Percentiles rank a stretch among this genome's conserved stretches.
Conservation (phyloP, 2,113 vertebrate species). For the human (Homo sapiens) region GRCh38 chr3:178465501-178466000, state of each 20-base stretch:
- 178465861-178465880: neutral
- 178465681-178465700: neutral
- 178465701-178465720: neutral
- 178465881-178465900: neutral
- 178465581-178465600: neutral
- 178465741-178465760: neutral
- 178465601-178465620: neutral
- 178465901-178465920: neutral
- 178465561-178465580: neutral
- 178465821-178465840: neutral
- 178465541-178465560: neutral
- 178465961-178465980: neutral
- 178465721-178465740: neutral
- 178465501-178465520: neutral
- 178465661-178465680: neutral
- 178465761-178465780: neutral
- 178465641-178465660: neutral
- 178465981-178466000: neutral
- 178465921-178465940: slow-evolving; percentile 21
- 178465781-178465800: neutral
- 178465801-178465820: neutral
- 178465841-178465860: neutral
- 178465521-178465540: neutral
- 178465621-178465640: neutral
- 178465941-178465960: neutral